Conservation (phyloP, 2,888 invertebrate species). For the Eupithecia tripunctaria region DNA sequence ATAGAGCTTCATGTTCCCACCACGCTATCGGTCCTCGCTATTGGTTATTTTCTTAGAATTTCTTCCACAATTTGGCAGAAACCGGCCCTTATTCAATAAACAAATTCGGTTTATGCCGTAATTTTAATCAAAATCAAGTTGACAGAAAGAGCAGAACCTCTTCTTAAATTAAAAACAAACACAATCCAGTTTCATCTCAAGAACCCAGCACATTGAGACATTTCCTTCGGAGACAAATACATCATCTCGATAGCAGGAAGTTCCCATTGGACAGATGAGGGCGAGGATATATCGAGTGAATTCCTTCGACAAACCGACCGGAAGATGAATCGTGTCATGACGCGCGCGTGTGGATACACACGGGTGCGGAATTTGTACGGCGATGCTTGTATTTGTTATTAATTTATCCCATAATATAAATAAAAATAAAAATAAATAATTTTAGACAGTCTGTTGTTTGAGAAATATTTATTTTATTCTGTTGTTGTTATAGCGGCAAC, state of each 20-base stretch:
- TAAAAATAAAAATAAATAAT: neutral
- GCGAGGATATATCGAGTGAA: slow-evolving; percentile 62
- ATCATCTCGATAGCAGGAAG: slow-evolving; percentile 44
- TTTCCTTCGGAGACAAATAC: slow-evolving; percentile 40
- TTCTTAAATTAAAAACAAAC: neutral
- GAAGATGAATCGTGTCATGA: slow-evolving; percentile 59
- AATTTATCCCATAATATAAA: too few species aligned
- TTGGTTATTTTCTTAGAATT: neutral
- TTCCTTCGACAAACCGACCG: slow-evolving; percentile 56
- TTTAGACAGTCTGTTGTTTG: too few species aligned
- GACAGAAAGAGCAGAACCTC: neutral
- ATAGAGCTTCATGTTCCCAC: neutral
- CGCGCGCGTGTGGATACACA: slow-evolving; percentile 9
- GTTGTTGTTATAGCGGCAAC: too few species aligned
- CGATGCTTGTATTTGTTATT: neutral
- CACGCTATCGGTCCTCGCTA: neutral
- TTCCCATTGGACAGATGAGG: slow-evolving; percentile 42
- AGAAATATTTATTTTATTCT: too few species aligned
- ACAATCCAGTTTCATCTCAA: neutral
- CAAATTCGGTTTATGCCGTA: neutral
- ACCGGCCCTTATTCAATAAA: neutral
- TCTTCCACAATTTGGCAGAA: neutral
- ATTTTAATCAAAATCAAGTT: neutral
- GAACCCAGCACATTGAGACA: slow-evolving; percentile 26
- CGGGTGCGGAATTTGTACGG: slow-evolving; percentile 1